phyloP scores from a whole-genome alignment of 2,888 invertebrate species.

The Polydrusus cervinus region DNA sequence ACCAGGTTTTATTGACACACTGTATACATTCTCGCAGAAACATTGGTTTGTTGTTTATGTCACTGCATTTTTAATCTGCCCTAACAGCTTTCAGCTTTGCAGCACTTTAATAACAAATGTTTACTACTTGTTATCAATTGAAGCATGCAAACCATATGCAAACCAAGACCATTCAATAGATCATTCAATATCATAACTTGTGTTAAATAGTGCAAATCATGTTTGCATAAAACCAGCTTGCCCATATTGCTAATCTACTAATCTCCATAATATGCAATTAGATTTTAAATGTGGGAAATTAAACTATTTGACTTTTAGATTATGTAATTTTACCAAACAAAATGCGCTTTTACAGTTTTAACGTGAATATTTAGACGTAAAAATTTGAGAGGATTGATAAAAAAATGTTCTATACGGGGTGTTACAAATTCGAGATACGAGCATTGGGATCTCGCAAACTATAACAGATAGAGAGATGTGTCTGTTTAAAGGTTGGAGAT shows the following conservation, averaged over 20 bases:
- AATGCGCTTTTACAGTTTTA: too few relatives aligned
- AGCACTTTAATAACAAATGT: not conserved
- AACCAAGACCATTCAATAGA: constrained; percentile 1
- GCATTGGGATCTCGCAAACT: too few relatives aligned
- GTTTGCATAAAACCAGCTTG: not conserved
- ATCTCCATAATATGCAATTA: constrained; percentile 3
- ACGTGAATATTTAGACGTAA: too few relatives aligned
- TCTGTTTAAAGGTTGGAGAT: too few relatives aligned
- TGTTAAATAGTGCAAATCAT: constrained; percentile 16
- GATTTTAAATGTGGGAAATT: not conserved
- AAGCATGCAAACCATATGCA: not conserved
- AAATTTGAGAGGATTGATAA: too few relatives aligned
- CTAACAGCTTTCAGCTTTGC: not conserved
- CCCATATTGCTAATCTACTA: not conserved
- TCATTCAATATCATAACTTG: not conserved
- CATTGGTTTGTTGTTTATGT: not conserved
- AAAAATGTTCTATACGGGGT: not conserved
- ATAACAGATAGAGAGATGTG: too few relatives aligned
- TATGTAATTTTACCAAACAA: too few relatives aligned
- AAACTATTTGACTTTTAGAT: not conserved
- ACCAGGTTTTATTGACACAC: too few relatives aligned
- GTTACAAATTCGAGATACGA: too few relatives aligned
- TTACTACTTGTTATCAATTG: not conserved
- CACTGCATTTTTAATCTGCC: not conserved
- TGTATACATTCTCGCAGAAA: too few relatives aligned